phyloP scores from a whole-genome alignment of 2,888 invertebrate genomes.

The Noctua comes region DNA sequence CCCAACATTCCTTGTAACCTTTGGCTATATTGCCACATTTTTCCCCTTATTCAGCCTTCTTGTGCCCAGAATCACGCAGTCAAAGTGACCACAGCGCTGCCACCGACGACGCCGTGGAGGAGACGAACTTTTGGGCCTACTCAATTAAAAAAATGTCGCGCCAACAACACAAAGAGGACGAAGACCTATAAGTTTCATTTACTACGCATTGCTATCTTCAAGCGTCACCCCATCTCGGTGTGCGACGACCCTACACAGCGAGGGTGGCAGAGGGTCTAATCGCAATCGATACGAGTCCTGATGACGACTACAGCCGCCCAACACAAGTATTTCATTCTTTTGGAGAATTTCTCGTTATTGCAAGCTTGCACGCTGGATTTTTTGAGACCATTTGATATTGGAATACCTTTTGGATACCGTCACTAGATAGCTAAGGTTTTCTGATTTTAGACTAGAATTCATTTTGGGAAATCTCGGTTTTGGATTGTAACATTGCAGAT shows the following conservation, averaged over 20 bases:
- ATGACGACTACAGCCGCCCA: conserved; percentile 65
- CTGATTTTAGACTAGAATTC: background rate
- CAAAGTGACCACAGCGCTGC: background rate
- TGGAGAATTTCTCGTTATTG: conserved; percentile 66
- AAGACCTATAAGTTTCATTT: background rate
- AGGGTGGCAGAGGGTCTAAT: conserved; percentile 75
- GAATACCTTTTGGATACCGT: conserved; percentile 34
- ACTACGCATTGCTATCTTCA: background rate
- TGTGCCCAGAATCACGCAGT: background rate
- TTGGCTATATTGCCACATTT: no score
- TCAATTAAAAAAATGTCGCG: background rate
- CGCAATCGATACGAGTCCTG: conserved; percentile 75
- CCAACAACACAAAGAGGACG: background rate
- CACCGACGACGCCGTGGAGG: background rate
- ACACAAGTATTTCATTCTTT: conserved; percentile 68
- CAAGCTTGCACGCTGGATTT: conserved; percentile 36
- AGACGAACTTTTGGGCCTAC: background rate
- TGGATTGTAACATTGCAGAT: background rate
- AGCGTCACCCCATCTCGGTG: conserved; percentile 24
- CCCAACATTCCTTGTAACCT: background rate
- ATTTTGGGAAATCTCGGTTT: background rate
- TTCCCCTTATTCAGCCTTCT: background rate
- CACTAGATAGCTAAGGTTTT: conserved; percentile 14
- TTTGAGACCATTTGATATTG: conserved; percentile 45
- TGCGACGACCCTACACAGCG: conserved; percentile 27